Evolutionary conservation across 2,797 vertebrate species (phyloP).

Genomic region (Tamandua tetradactyla): DNA sequence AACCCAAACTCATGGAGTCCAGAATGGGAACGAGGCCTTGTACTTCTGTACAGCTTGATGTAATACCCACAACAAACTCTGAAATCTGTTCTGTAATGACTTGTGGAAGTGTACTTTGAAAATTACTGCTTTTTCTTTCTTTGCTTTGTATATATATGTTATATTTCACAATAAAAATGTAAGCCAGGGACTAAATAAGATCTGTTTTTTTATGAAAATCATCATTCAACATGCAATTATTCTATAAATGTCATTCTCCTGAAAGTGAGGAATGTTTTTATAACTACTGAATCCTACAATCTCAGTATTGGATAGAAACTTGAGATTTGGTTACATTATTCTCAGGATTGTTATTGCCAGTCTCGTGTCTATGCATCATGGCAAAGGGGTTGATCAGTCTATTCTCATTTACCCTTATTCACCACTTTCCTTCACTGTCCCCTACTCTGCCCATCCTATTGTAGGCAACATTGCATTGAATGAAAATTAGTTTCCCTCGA

Average conservation of each 20-base stretch:
- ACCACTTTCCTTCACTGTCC: too few species aligned
- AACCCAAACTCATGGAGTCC: too few species aligned
- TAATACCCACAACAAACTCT: too few species aligned
- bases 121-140: too few species aligned
- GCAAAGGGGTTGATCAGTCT: not conserved
- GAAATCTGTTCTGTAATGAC: too few species aligned
- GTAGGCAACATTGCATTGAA: not conserved
- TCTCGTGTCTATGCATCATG: too few species aligned
- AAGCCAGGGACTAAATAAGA: not conserved
- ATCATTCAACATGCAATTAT: not conserved
- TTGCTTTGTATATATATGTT: too few species aligned
- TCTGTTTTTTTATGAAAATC: not conserved
- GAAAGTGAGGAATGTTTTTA: not conserved
- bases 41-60: too few species aligned
- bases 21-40: too few species aligned
- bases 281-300: not conserved
- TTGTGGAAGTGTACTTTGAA: too few species aligned
- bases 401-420: not conserved
- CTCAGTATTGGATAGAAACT: not conserved
- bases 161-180: not conserved
- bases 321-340: not conserved
- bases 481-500: not conserved
- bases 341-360: not conserved
- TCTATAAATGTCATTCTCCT: not conserved
- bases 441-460: rapidly evolving